Conservation (phyloP, 1,140 invertebrate species). For the Oncopodura yosiiana region DNA sequence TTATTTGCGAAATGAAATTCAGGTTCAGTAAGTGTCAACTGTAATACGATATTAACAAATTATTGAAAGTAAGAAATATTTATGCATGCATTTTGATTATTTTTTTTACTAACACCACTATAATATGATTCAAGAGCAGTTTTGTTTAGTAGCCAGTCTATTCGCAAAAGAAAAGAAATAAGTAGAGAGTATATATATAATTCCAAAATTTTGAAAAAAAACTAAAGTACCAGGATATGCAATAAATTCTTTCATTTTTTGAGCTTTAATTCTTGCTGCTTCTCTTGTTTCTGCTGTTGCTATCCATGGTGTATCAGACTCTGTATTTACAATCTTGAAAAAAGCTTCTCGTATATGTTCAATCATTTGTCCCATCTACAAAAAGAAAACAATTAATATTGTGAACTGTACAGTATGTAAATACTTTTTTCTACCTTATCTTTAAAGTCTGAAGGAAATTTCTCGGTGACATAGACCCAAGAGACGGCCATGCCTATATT, state of each 20-base stretch:
- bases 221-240: conserved; percentile 9
- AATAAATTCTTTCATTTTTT: conserved; percentile 17
- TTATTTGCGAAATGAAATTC: conserved; percentile 4
- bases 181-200: not conserved
- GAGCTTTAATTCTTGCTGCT: conserved; percentile 3
- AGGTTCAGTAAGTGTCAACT: not conserved
- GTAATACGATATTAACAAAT: not conserved
- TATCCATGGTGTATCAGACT: conserved; percentile 21
- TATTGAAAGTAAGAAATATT: not conserved
- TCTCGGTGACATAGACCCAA: conserved; percentile 9
- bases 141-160: conserved; percentile 6
- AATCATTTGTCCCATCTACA: conserved; percentile 13
- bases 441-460: conserved; percentile 9
- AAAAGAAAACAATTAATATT: not conserved
- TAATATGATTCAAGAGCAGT: conserved; percentile 7
- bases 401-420: not conserved
- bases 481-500: conserved; percentile 24
- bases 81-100: no score
- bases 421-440: conserved; percentile 7
- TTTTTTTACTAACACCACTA: conserved; percentile 4
- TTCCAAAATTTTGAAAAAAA: not conserved
- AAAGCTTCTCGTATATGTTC: conserved; percentile 17
- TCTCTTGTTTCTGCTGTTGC: conserved; percentile 4
- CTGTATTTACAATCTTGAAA: conserved; percentile 8
- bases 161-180: no score